Base-by-base conservation (phyloP, 2,113 vertebrate species). In the Megaptera novaeangliae region DNA sequence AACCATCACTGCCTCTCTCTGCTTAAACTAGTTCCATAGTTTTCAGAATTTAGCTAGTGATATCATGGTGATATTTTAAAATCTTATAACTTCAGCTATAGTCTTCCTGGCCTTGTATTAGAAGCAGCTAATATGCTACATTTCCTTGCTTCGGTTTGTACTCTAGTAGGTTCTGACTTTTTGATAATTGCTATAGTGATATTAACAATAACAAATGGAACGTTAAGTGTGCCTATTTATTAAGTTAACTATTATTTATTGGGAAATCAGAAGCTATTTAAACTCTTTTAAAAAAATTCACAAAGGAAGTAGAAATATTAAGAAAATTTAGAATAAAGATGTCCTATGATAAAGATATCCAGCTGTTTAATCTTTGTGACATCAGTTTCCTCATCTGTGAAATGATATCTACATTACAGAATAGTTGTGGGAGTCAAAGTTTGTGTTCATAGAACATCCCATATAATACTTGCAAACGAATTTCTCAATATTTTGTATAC, bases 341-440 rank as follows among this genome's bases (percentile, higher is more conserved):
- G 34, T 49, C n/a, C 49, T 89, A 0, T 81, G 44, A 75, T 52
- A 88, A 74, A 72, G 7, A 75, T 89, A 95, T 10, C 31, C 31
- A 88, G 39, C 15, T 96, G 39, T 69, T 95, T 57, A 93, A 66
- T 91, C 61, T 91, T 88, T 84, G 41, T 94, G 77, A 69, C 31
- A 80, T 68, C 15, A 69, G n/a, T 95, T 88, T 78, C n/a, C 36
- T 91, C 21, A 69, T 87, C 25, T 63, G 21, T 88, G 78, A 83
- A 91, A 83, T 83, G 61, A 36, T 77, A 15, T 15, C 61, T 57
- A 59, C 7, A 46, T 95, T 94, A 36, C 27, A 55, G 18, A 74
- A 75, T 74, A 84, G 55, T 95, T 93, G 18, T 84, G 49, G 13
- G 21, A 74, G n/a, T 96, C 18, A 46, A 66, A 88, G n/a, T 84